A percentile compares a stretch with the other conserved stretches of the same genome.
Evolutionary conservation across 2,113 vertebrate species (phyloP).

Genomic region (Sinocyclocheilus rhinocerous): DNA sequence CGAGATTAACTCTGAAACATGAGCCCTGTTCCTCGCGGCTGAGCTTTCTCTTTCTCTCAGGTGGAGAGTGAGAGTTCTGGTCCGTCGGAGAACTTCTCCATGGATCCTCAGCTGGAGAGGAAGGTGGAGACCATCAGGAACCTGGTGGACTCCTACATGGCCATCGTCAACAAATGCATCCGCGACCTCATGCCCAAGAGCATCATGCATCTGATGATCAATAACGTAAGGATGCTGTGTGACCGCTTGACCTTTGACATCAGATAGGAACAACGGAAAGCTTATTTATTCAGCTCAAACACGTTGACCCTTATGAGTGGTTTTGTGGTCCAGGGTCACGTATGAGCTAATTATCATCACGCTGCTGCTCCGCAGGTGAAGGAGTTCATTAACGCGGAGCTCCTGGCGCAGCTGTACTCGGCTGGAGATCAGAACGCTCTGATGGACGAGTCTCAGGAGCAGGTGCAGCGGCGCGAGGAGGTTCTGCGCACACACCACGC

Average conservation of each 20-base stretch:
- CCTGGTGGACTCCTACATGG: conserved; percentile 97
- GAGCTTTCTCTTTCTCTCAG: conserved; percentile 61
- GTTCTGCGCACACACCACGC: conserved; percentile 89
- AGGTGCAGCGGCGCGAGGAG: conserved; percentile 88
- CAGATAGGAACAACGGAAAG: too few species aligned
- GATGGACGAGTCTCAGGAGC: conserved; percentile 95
- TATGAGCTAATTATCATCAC: too few species aligned
- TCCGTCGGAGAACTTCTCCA: conserved; percentile 90
- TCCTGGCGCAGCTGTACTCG: conserved; percentile 92
- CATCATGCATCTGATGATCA: conserved; percentile 99
- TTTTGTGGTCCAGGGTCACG: too few species aligned
- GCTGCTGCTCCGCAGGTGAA: conserved; percentile 80
- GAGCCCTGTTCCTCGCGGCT: too few species aligned
- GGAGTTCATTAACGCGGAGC: conserved; percentile 94
- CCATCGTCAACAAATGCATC: conserved; percentile 96
- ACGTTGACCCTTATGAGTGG: too few species aligned
- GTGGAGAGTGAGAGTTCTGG: conserved; percentile 86
- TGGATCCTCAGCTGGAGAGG: conserved; percentile 95
- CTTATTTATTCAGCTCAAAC: too few species aligned
- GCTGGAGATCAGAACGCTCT: conserved; percentile 91
- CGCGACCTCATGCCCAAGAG: conserved; percentile 95
- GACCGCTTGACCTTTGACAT: too few species aligned
- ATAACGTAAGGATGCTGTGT: conserved; percentile 78
- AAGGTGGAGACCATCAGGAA: conserved; percentile 97
- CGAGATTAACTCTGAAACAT: too few species aligned